These are phyloP conservation scores for Arenaria interpres DNA, from an alignment of 2,113 vertebrate genomes.

Conservation along the genomic window DNA sequence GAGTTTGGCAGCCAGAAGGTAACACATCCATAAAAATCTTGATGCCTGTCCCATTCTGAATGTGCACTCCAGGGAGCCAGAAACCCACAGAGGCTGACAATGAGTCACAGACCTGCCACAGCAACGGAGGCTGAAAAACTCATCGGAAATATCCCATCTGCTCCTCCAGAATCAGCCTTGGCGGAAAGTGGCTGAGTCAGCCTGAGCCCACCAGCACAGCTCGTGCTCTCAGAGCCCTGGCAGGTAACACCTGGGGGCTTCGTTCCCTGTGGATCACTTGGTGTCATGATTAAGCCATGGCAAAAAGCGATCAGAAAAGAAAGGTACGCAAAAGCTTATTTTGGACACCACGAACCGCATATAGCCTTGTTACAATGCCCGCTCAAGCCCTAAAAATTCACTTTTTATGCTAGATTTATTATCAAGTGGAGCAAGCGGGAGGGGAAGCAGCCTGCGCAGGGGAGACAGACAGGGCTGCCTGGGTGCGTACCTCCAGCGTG, in stretches of 20 bases:
- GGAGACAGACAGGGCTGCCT: not conserved
- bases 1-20: not conserved
- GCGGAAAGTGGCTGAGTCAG: not conserved
- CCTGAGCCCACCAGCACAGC: not conserved
- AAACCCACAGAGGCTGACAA: not conserved
- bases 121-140: not conserved
- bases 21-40: not conserved
- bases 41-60: not conserved
- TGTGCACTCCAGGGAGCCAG: not conserved
- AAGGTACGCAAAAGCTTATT: fast-evolving
- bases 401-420: not conserved
- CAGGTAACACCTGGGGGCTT: not conserved
- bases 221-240: not conserved
- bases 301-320: not conserved
- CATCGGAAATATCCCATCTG: not conserved
- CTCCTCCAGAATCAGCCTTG: not conserved
- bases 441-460: not conserved
- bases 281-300: not conserved
- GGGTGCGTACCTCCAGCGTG: slow-evolving; percentile 82
- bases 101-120: not conserved
- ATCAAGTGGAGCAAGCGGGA: not conserved
- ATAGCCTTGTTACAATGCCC: not conserved
- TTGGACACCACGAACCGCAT: not conserved
- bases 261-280: not conserved
- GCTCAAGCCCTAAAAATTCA: not conserved